Evolutionary conservation across 2,113 vertebrate species (phyloP).

Genomic region (Thalassoma bifasciatum): DNA sequence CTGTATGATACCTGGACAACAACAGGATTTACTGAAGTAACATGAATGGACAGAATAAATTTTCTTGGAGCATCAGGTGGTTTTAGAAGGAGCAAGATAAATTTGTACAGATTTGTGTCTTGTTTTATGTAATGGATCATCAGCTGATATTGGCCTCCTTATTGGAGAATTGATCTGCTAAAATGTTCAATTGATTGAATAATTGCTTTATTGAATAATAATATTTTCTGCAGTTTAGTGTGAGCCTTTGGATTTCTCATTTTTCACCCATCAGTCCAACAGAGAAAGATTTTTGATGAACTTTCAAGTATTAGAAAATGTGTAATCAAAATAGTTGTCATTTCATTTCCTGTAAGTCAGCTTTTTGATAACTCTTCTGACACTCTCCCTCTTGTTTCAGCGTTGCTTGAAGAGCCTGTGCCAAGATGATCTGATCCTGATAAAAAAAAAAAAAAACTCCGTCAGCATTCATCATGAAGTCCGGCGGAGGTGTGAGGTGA

Average conservation of each 20-base stretch:
- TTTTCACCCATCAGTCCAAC: not conserved
- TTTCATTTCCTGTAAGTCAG: not conserved
- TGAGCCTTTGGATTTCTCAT: not conserved
- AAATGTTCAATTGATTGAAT: not conserved
- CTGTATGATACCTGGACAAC: no score
- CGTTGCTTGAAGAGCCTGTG: constrained; percentile 82
- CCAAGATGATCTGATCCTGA: constrained; percentile 70
- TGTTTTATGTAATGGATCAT: not conserved
- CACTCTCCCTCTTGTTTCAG: constrained; percentile 62
- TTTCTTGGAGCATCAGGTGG: not conserved
- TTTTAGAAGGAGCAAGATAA: not conserved
- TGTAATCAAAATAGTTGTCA: not conserved
- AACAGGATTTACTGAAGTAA: no score
- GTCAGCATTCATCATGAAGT: not conserved
- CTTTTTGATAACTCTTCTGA: not conserved
- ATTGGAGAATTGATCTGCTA: constrained; percentile 5
- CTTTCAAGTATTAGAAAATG: not conserved
- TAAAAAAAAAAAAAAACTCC: not conserved
- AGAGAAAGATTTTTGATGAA: not conserved
- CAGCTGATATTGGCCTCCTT: constrained; percentile 5
- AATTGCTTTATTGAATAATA: not conserved
- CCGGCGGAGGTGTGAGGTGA: constrained; percentile 10
- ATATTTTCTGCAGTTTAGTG: not conserved
- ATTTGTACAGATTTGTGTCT: not conserved
- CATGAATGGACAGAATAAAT: no score